Base-by-base conservation (phyloP, 2,113 vertebrate genomes). In the Cololabis saira region DNA sequence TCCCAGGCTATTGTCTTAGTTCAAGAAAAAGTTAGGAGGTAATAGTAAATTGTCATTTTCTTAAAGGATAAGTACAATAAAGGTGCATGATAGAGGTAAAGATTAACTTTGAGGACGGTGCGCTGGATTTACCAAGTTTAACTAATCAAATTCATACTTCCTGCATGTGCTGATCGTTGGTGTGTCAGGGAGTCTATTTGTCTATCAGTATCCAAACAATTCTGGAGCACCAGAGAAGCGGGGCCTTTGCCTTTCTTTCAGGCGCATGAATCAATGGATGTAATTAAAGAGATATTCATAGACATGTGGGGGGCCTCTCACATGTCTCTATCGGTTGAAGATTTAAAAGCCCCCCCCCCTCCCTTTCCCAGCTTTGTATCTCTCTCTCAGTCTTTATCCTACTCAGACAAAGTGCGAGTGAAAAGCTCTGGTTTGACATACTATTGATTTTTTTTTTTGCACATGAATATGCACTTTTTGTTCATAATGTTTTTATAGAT, bases 241-340 rank as follows among this genome's bases (percentile, higher is more conserved):
- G 65, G 61, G 69, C 55, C 70, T 77, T 72, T 65, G 71, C 76
- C 48, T 73, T 74, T 87, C 79, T 93, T 89, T 87, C 87, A 74
- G 80, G 85, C 52, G 30, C 65, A 80, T 63, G 78, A 87, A 83
- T 92, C 92, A 91, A 89, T 91, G 90, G 69, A 71, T 85, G 89
- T 91, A 88, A 90, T 91, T 90, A 90, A 89, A 91, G 86, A 88
- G 84, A 92, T 92, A 90, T 92, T 90, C 88, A 92, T 87, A 85
- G 73, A 85, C 78, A 74, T 78, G 77, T 72, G 61, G 54, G 71
- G 67, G 67, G 61, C 67, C 61, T 83, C 54, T 65, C 62, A 68
- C 67, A 74, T 67, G 77, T 68, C 69, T 67, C 76, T 80, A 89
- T 91, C 83, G 81, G 74, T 62, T 61, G 65, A 87, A 88, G 83